Evolutionary conservation across 2,888 invertebrate genomes (phyloP).

Genomic region (Thecocarcelia acutangulata): DNA sequence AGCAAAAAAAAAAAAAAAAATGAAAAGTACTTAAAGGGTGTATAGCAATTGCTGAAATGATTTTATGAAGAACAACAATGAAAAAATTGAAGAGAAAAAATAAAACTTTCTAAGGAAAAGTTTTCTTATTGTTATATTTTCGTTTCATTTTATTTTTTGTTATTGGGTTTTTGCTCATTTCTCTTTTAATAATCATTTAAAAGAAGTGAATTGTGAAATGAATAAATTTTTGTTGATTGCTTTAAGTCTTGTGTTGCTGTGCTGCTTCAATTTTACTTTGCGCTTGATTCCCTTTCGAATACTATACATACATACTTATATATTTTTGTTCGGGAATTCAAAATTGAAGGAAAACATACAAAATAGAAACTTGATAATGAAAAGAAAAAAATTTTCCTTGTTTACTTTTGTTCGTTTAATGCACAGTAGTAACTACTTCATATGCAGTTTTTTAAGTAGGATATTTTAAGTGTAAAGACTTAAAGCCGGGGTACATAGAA

Average conservation of each 20-base stretch:
- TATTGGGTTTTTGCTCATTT: slow-evolving; percentile 16
- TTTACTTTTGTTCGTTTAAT: too few relatives aligned
- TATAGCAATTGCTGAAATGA: slow-evolving; percentile 8
- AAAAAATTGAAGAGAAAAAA: neutral
- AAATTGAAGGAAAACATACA: too few relatives aligned
- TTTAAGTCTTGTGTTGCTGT: slow-evolving; percentile 10
- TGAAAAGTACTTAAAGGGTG: slow-evolving; percentile 23
- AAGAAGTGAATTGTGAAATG: slow-evolving; percentile 56
- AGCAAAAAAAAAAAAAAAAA: slow-evolving; percentile 3
- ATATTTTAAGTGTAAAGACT: too few relatives aligned
- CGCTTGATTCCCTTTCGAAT: neutral
- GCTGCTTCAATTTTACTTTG: neutral
- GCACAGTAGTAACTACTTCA: too few relatives aligned
- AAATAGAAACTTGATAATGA: too few relatives aligned
- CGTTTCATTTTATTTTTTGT: slow-evolving; percentile 30
- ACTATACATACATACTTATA: too few relatives aligned
- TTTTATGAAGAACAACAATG: slow-evolving; percentile 14
- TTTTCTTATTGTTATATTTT: slow-evolving; percentile 46
- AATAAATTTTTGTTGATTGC: slow-evolving; percentile 26
- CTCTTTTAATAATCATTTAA: slow-evolving; percentile 49
- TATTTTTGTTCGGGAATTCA: too few relatives aligned
- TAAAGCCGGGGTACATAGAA: too few relatives aligned
- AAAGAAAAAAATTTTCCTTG: too few relatives aligned
- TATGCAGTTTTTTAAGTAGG: too few relatives aligned
- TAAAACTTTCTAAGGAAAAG: slow-evolving; percentile 23